Base-by-base conservation (phyloP, 92 coral and sea anemone species). In the Hydrozoanthus gracilis region DNA sequence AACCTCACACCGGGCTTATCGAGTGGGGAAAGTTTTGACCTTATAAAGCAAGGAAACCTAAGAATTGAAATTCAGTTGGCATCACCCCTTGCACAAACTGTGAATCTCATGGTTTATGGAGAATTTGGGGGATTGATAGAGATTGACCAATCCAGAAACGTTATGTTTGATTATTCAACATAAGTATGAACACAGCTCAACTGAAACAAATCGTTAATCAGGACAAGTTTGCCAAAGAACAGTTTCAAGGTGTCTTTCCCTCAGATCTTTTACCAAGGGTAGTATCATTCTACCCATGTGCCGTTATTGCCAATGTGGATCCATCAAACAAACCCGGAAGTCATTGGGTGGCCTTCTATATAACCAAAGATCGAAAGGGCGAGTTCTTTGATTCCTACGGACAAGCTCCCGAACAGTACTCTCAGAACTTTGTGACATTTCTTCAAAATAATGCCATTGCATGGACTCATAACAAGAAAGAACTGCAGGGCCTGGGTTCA, bases 301-400 rank as follows among this genome's bases (percentile, higher is more conserved):
- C 89, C 44, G 83, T 83, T 15, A 72, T 91, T 54, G 91, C 89
- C 44, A 91, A 88, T 71, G 89, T 74, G 4, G 91, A 91, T 46
- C 88, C 91, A 0, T 54, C 68, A 47, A 64, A 67, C 50, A 8
- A 54, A 58, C 74, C 75, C 15, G 93, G 91, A 8, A 88, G 87
- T 44, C 93, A 88, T 51, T 88, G 89, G 91, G 79, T 91, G 8
- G 93, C 93, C 10, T 49, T 91, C 51, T 88, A 82, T 77, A 87
- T 87, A 48, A 82, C 90, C 13, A 64, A 51, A 39, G 86, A 86
- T 71, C 80, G 76, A 44, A 67, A 84, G 69, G 92, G 89, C 7
- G 91, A 89, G 52, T 92, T 92, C 85, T 87, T 76, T 82, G 93
- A 90, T 45, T 79, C 85, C 35, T 91, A 91, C 65, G 94, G 86